phyloP scores from a whole-genome alignment of 1,140 invertebrate genomes.

The Aricia agestis region DNA sequence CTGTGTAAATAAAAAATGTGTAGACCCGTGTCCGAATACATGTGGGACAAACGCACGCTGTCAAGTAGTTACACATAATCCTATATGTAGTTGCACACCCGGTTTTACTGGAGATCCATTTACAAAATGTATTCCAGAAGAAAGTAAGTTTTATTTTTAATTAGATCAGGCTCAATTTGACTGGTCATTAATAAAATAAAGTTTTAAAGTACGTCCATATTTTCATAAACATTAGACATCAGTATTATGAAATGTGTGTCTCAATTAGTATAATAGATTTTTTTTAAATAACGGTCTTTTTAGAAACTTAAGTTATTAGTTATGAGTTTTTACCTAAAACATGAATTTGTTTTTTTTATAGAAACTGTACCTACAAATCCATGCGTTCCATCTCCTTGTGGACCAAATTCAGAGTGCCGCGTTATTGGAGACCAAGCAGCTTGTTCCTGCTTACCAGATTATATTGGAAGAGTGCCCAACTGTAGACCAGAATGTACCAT shows the following conservation, averaged over 20 bases:
- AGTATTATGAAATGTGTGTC: too few species aligned
- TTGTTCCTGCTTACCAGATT: conserved; percentile 85
- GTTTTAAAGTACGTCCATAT: too few species aligned
- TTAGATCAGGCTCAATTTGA: background rate
- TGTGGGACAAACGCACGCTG: conserved; percentile 89
- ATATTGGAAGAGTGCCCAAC: conserved; percentile 85
- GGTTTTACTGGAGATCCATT: conserved; percentile 89
- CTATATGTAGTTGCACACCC: conserved; percentile 85
- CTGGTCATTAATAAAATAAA: too few species aligned
- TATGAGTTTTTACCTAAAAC: background rate
- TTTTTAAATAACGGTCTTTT: background rate
- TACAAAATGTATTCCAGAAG: conserved; percentile 79
- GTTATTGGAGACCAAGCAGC: conserved; percentile 85
- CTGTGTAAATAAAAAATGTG: conserved; percentile 88
- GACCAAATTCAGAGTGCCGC: conserved; percentile 86
- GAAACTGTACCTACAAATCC: conserved; percentile 52
- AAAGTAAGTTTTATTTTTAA: conserved; percentile 73
- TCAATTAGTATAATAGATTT: conserved; percentile 38
- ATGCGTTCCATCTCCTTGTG: conserved; percentile 87
- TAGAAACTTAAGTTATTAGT: background rate
- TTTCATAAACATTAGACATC: too few species aligned
- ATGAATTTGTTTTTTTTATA: conserved; percentile 44
- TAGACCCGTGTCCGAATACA: conserved; percentile 87
- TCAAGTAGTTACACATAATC: conserved; percentile 89
- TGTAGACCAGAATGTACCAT: conserved; percentile 85